phyloP scores from a whole-genome alignment of 2,888 invertebrate species.

The Allophyes oxyacanthae region DNA sequence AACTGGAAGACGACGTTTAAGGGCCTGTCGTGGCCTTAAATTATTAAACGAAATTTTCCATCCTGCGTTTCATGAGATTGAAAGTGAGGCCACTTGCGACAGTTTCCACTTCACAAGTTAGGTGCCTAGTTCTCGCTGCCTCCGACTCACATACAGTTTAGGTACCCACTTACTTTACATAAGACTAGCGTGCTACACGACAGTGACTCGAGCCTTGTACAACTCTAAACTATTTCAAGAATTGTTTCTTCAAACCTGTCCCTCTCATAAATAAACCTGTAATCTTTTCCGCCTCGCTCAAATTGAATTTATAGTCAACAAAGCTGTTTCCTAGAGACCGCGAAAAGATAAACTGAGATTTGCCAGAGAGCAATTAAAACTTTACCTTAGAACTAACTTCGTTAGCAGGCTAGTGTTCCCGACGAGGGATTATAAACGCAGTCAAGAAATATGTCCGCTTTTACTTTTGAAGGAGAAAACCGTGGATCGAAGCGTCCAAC shows the following conservation, averaged over 20 bases:
- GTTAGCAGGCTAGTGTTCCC: slow-evolving; percentile 82
- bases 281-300: slow-evolving; percentile 77
- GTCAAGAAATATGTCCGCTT: slow-evolving; percentile 78
- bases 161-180: slow-evolving; percentile 8
- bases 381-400: slow-evolving; percentile 87
- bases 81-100: slow-evolving; percentile 52
- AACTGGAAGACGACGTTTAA: slow-evolving; percentile 65
- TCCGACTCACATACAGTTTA: slow-evolving; percentile 8
- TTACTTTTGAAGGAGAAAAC: slow-evolving; percentile 73
- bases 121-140: slow-evolving; percentile 6
- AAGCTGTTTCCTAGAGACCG: slow-evolving; percentile 80
- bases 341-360: slow-evolving; percentile 88
- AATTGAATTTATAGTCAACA: slow-evolving; percentile 87
- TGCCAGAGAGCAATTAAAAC: slow-evolving; percentile 87
- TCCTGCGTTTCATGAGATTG: slow-evolving; percentile 60
- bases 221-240: slow-evolving; percentile 55
- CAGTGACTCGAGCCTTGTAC: slow-evolving; percentile 29
- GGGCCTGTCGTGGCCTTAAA: slow-evolving; percentile 68
- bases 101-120: slow-evolving; percentile 33
- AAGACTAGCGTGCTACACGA: slow-evolving; percentile 55
- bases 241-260: slow-evolving; percentile 52
- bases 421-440: slow-evolving; percentile 76
- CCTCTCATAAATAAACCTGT: slow-evolving; percentile 66
- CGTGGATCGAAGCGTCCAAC: slow-evolving; percentile 73
- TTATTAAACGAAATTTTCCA: slow-evolving; percentile 71